Evolutionary conservation across 1,140 invertebrate genomes (phyloP).

Genomic region (Zaprionus ornatus): DNA sequence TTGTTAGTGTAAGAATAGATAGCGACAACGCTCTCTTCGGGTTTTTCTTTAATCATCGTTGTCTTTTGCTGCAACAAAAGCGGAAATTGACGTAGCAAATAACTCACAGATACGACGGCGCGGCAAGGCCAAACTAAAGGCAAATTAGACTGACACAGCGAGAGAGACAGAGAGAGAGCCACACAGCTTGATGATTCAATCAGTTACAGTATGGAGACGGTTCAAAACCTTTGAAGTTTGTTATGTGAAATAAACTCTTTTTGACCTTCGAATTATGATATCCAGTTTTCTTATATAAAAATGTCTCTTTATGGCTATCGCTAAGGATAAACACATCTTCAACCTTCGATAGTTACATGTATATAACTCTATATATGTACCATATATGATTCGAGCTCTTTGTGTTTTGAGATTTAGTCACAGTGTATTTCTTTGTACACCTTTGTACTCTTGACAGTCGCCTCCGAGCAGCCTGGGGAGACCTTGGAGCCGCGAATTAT

Average conservation of each 20-base stretch:
- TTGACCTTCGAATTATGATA: not conserved
- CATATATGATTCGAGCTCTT: not conserved
- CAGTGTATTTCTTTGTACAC: no score
- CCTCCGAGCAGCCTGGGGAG: not conserved
- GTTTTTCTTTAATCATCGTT: constrained; percentile 33
- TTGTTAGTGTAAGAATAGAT: constrained; percentile 20
- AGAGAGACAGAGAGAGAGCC: not conserved
- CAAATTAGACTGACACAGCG: not conserved
- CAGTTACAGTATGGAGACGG: not conserved
- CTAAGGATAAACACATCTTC: not conserved
- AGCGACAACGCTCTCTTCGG: not conserved
- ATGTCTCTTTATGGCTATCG: not conserved
- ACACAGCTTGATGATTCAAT: not conserved
- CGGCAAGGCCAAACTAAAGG: constrained; percentile 16
- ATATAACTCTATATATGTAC: no score
- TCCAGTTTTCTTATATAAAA: not conserved
- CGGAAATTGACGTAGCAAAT: constrained; percentile 42
- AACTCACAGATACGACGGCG: constrained; percentile 21
- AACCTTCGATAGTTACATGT: no score
- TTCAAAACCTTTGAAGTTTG: not conserved
- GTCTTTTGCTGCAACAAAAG: constrained; percentile 25
- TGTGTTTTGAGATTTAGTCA: not conserved
- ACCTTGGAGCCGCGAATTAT: constrained; percentile 64
- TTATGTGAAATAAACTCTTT: not conserved
- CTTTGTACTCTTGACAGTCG: constrained; percentile 4